Evolutionary conservation across 2,797 vertebrate genomes (phyloP), one percentile per base, ranked within the genome.

Genomic region (Platyrinchus mystaceus): DNA sequence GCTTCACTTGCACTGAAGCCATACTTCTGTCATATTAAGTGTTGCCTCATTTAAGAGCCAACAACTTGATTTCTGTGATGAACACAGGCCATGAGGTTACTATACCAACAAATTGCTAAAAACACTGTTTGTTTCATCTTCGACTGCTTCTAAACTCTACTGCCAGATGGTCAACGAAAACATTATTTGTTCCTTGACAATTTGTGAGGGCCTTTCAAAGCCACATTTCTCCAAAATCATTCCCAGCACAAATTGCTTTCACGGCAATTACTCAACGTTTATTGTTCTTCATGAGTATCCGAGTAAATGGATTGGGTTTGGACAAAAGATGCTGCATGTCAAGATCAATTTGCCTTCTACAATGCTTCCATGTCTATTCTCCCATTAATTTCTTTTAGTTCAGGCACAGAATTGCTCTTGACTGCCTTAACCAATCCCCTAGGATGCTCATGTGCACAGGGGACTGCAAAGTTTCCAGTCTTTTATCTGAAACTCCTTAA

Each of bases 311-410:
- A 81, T 47, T 24, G 37, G 50, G 52, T 95, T 84, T 76, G 43
- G 66, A 92, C 83, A 86, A 94, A 79, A 92, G 43, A 92, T 59
- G 7, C 47, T 90, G 47, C 34, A 50, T 37, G 37, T 95, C n/a
- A 50, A 87, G 63, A 87, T 70, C 58, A 74, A 68, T 95, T 87
- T 93, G 46, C 46, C 78, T 91, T 82, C 81, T 90, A 71, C 73
- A 94, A 52, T 14, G 27, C 34, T 63, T 55, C 93, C 47, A 53
- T 9, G 0, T 83, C 50, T 91, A 55, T 78, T 77, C 77, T 91
- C 59, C 62, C 69, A 58, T n/a, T 91, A 91, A 83, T 96, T 96
- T 63, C 46, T 93, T 93, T 87, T 56, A 93, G 46, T 69, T 94
- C 32, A 93, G 36, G 71, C 47, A 87, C 76, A 76, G 69, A 21